Base-by-base conservation (phyloP, 2,888 invertebrate genomes). In the Drosophila mettleri region DNA sequence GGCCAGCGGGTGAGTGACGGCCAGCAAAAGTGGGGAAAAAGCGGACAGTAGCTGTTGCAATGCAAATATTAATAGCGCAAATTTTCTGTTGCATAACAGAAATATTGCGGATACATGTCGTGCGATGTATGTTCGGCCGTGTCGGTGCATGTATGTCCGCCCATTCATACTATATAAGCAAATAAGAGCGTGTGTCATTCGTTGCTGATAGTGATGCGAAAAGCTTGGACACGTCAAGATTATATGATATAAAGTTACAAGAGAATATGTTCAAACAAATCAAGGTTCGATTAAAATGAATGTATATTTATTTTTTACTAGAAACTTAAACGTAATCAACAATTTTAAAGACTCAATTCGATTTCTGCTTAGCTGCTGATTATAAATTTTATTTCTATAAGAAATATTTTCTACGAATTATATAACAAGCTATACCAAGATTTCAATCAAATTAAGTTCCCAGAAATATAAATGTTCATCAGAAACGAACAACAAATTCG, bases 41-140 rank as follows among this genome's bases (percentile, higher is more conserved):
- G 24, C 29, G 49, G 53, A 41, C 31, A 31, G 41, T 68, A 73
- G 76, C 74, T 71, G 74, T 76, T 86, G 69, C 38, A 87, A 87
- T 81, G 88, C 76, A 83, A 87, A 87, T 85, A 83, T 87, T 83
- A 87, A 85, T 82, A 82, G 86, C 70, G 74, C 71, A 85, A 81
- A 74, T 85, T 83, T 81, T 85, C 62, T 69, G 69, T 69, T 64
- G 66, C 82, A 68, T 45, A 68, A 78, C 72, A 84, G 63, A 39
- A 70, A 73, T 41, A 66, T 55, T 62, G 54, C 53, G 53, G 48
- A 65, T 66, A 31, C 52, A 43, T 54, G 51, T 29, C 65, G 69
- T 53, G 34, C 2, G 9, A 18, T 8, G 22, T 10, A 18, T 48
- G 27, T 6, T n/a, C n/a, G n/a, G n/a, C n/a, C n/a, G 2, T 27